Evolutionary conservation across 2,113 vertebrate species (phyloP).

Genomic region (Siniperca knerii): DNA sequence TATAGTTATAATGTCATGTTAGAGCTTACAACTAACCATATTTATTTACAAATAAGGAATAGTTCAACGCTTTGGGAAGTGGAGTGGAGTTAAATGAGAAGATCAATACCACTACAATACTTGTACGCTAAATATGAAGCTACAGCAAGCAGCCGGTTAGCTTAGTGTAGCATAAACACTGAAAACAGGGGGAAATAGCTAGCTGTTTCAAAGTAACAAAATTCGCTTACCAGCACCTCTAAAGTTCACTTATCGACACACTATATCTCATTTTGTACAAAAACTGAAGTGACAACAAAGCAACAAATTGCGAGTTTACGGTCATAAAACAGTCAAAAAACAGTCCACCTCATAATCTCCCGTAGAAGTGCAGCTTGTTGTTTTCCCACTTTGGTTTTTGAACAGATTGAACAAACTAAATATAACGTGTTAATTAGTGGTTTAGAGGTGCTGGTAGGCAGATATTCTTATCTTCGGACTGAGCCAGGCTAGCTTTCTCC

Average conservation of each 20-base stretch:
- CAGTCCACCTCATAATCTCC: too few species aligned
- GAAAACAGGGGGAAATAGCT: too few species aligned
- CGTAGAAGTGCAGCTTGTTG: too few species aligned
- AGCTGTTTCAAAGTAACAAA: background rate
- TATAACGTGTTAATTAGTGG: too few species aligned
- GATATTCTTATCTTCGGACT: too few species aligned
- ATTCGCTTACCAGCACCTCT: background rate
- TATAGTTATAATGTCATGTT: constrained; percentile 27
- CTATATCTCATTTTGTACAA: background rate
- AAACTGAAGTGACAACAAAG: background rate
- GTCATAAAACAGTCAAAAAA: background rate
- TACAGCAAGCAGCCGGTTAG: background rate
- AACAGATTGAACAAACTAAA: too few species aligned
- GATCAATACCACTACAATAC: background rate
- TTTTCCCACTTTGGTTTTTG: too few species aligned
- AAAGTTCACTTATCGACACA: background rate
- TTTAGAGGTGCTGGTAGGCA: too few species aligned
- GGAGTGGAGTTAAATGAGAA: background rate
- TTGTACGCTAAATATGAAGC: background rate
- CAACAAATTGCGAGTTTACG: background rate
- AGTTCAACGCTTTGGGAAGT: background rate
- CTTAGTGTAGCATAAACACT: background rate
- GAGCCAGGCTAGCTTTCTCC: background rate
- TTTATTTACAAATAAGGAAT: constrained; percentile 1
- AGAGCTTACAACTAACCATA: background rate